Base-by-base conservation (phyloP, 2,888 invertebrate species). In the Formica aserva region DNA sequence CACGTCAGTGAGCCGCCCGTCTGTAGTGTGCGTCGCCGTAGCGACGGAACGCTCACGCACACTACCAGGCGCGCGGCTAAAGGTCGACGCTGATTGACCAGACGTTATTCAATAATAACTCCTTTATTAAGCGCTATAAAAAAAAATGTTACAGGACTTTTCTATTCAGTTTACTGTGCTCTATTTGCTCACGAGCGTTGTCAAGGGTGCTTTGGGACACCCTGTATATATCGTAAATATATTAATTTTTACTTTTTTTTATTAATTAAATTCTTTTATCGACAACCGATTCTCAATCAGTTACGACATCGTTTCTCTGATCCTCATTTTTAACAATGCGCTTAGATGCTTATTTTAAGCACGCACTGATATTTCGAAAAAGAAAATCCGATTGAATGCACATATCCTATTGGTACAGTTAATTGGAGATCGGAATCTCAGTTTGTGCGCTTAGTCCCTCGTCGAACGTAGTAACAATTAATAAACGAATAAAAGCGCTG, bases 371-470 rank as follows among this genome's bases (percentile, higher is more conserved):
- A 38, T 38, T 18, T 35, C 22, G 29, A 55, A 62, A 80, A 60
- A 55, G 66, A 67, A 63, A 67, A 26, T 35, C 45, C 66, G 26
- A 18, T 22, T 74, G 41, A 72, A 41, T 45, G 4, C 45, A 63
- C 57, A 63, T 38, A 35, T 92, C 91, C 91, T 92, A 92, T 94
- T 94, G 93, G 91, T 92, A 93, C 91, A 92, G 92, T 92, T 94
- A 94, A 94, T 94, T 94, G 92, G 92, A 93, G 94, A 94, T 94
- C 92, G 89, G 90, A 93, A 93, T 93, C 93, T 92, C 86, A 13
- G 60, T 83, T 22, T 65, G n/a, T 26, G 41, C 65, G 65, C 38
- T 71, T 18, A 9, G 6, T 18, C 26, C 13, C 67, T 52, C 26
- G 52, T 67, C 8, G 41, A 3, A 35, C 18, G 45, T 35, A 45